Base-by-base conservation (phyloP, 2,113 vertebrate species). In the Pygoscelis antarcticus region DNA sequence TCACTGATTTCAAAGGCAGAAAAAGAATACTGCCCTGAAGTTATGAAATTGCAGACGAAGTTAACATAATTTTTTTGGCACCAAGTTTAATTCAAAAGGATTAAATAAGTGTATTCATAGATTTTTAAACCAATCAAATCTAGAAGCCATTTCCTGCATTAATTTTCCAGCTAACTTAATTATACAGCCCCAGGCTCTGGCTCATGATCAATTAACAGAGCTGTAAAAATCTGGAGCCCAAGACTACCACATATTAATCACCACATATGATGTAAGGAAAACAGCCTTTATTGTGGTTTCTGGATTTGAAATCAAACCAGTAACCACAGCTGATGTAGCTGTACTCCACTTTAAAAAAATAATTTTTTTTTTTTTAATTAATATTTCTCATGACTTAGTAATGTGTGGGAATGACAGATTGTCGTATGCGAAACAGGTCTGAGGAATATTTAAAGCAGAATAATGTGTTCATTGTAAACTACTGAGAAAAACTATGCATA, bases 121-220 rank as follows among this genome's bases (percentile, higher is more conserved):
- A 95, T 94, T 97, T 97, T 96, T 96, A 96, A 97, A 91, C 96
- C 97, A 98, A 97, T 97, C 96, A 96, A 98, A 96, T 96, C 85
- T 96, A 96, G 95, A 97, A 97, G 78, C 85, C 79, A 89, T 95
- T 97, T 97, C 96, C 96, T 95, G 93, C 93, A 96, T 98, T 97
- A 97, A 96, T 98, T 97, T 98, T 96, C 93, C 82, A 92, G 84
- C 91, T 97, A 95, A 94, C 92, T 76, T 98, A 98, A 98, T 98
- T 98, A 96, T 93, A 97, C 61, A 96, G 97, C 97, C 96, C 76
- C 87, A 83, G 96, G 96, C 87, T 96, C 97, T 96, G 95, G 94
- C 94, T 97, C 61, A 8, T 94, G 94, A 96, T 98, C 98, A 97
- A 94, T 98, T 97, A 98, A 87, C 83, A 66, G 74, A 97, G 93